Evolutionary conservation across 2,888 invertebrate genomes (phyloP).

Genomic region (Morpho deidamia): DNA sequence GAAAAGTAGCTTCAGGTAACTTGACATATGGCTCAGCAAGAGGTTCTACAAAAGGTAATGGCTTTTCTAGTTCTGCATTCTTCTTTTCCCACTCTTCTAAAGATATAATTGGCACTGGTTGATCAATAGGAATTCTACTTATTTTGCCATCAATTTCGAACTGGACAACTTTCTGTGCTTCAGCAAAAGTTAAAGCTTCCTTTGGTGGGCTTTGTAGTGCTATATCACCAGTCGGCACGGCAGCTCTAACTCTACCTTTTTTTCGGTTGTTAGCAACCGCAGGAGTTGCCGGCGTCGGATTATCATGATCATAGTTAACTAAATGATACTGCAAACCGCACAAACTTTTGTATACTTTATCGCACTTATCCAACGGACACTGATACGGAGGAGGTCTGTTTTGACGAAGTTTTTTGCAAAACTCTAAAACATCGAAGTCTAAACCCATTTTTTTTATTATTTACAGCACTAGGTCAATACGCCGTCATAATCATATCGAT

Average conservation of each 20-base stretch:
- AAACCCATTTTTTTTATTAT: conserved; percentile 81
- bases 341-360: conserved; percentile 90
- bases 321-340: conserved; percentile 92
- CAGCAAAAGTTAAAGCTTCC: conserved; percentile 88
- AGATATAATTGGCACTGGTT: conserved; percentile 83
- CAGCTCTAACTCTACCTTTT: conserved; percentile 78
- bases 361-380: conserved; percentile 91
- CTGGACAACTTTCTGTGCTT: conserved; percentile 91
- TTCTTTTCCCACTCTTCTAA: conserved; percentile 81
- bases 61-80: conserved; percentile 66
- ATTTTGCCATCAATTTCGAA: conserved; percentile 91
- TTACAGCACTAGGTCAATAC: background rate
- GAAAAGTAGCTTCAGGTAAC: conserved; percentile 67
- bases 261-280: conserved; percentile 81
- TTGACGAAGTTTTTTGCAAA: conserved; percentile 88
- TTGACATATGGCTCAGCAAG: conserved; percentile 65
- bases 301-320: conserved; percentile 90
- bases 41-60: conserved; percentile 60
- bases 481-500: conserved; percentile 6
- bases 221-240: conserved; percentile 78
- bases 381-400: conserved; percentile 91
- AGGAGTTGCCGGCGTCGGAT: conserved; percentile 82
- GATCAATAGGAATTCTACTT: conserved; percentile 81
- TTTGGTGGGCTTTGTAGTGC: conserved; percentile 75
- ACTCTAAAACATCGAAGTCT: conserved; percentile 91